A percentile compares a stretch with the other conserved stretches of the same genome.
Conservation (phyloP, 1,140 invertebrate species). For the Spodoptera frugiperda region DNA sequence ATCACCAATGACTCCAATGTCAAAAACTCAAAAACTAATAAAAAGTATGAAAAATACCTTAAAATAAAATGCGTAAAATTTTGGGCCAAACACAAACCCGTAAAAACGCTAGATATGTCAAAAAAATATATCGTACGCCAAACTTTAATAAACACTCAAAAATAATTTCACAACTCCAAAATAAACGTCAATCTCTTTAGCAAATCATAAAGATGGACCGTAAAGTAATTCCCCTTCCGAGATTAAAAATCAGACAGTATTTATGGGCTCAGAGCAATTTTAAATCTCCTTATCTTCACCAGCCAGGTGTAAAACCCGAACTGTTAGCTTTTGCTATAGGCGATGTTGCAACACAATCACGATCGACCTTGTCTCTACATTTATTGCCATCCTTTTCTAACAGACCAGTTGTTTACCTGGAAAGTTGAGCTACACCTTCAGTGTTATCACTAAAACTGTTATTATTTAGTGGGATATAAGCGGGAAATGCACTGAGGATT, state of each 20-base stretch:
- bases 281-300: conserved; percentile 64
- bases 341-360: conserved; percentile 66
- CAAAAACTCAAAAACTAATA: no score
- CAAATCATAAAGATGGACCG: conserved; percentile 27
- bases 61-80: no score
- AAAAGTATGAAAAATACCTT: no score
- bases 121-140: background rate
- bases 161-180: background rate
- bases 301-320: conserved; percentile 70
- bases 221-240: conserved; percentile 32
- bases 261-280: conserved; percentile 53
- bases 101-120: background rate
- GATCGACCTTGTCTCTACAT: conserved; percentile 64
- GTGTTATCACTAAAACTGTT: conserved; percentile 38
- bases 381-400: conserved; percentile 58
- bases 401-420: background rate
- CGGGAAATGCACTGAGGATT: conserved; percentile 50
- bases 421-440: conserved; percentile 4
- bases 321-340: conserved; percentile 56
- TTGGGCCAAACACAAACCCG: no score
- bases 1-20: no score
- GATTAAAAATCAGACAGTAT: conserved; percentile 50
- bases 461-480: conserved; percentile 16
- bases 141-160: background rate
- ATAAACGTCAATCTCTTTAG: conserved; percentile 1